Percentiles rank a stretch among this genome's conserved stretches.
Evolutionary conservation across 1,140 invertebrate species (phyloP).

Genomic region (Parasteatoda tepidariorum): DNA sequence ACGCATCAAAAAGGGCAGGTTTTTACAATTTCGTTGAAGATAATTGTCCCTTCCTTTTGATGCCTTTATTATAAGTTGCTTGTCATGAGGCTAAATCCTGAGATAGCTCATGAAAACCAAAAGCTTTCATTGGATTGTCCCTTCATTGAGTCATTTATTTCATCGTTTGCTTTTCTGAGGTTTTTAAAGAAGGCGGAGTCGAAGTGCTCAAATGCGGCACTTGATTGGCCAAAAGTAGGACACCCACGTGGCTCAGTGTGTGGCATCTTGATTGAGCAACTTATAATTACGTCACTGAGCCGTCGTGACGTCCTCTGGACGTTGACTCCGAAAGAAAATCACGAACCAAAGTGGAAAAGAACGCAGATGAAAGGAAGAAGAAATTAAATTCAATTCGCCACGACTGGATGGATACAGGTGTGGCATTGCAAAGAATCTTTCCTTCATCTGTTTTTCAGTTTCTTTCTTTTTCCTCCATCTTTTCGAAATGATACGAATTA

Average conservation of each 20-base stretch:
- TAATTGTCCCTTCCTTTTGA: background rate
- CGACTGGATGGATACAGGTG: background rate
- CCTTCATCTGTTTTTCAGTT: too few species aligned
- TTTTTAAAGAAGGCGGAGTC: conserved; percentile 9
- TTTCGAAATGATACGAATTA: too few species aligned
- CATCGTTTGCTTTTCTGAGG: background rate
- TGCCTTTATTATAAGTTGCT: background rate
- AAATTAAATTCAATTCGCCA: background rate
- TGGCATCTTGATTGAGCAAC: conserved; percentile 37
- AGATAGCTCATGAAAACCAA: background rate
- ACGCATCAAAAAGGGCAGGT: background rate
- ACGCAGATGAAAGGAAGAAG: background rate
- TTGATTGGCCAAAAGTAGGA: conserved; percentile 21
- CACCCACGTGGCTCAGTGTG: conserved; percentile 52
- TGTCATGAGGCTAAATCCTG: background rate
- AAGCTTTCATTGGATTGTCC: background rate
- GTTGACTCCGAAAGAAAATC: conserved; percentile 1
- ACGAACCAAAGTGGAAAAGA: background rate
- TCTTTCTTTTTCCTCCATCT: too few species aligned
- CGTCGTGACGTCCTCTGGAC: conserved; percentile 14
- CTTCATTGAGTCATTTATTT: background rate
- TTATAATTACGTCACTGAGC: conserved; percentile 12
- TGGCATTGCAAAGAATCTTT: too few species aligned
- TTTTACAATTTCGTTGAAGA: background rate
- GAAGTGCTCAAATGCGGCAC: background rate